These are phyloP conservation scores for Halocynthia roretzi DNA, from an alignment of 23 tunicate genomes.

Conservation along the genomic window DNA sequence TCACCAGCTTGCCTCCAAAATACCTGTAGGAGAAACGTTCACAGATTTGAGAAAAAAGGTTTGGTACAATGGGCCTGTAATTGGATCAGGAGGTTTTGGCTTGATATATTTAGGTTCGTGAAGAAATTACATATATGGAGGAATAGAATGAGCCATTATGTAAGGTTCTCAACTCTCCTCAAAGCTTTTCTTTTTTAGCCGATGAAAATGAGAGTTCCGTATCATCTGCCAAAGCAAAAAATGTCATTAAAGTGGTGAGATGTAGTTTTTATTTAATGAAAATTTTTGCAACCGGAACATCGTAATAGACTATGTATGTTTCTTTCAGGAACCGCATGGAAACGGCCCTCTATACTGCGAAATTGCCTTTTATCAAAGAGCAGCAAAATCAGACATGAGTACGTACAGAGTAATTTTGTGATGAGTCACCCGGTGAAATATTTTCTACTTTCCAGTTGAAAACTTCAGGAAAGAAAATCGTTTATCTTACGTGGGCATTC, in stretches of 20 bases:
- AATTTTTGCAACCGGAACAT: background rate
- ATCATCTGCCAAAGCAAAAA: constrained; percentile 52
- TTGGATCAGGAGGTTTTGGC: constrained; percentile 99
- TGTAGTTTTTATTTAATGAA: background rate
- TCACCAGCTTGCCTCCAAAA: constrained; percentile 40
- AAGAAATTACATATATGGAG: background rate
- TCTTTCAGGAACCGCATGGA: constrained; percentile 73
- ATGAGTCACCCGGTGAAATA: background rate
- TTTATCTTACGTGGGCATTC: constrained; percentile 51
- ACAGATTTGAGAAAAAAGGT: constrained; percentile 59
- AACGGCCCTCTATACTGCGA: constrained; percentile 93
- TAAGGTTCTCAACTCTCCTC: too few relatives aligned
- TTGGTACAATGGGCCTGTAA: constrained; percentile 65
- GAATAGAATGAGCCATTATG: too few relatives aligned
- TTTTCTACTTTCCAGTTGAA: constrained; percentile 33
- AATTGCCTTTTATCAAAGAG: constrained; percentile 84
- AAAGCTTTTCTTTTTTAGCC: constrained; percentile 27
- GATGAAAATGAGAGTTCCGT: constrained; percentile 22
- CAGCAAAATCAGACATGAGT: constrained; percentile 68
- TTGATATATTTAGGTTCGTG: constrained; percentile 60
- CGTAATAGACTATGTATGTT: background rate
- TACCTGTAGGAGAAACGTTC: constrained; percentile 35
- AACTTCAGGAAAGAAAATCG: constrained; percentile 44
- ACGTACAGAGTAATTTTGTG: background rate
- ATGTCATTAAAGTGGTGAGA: constrained; percentile 90